A percentile compares a stretch with the other conserved stretches of the same genome.
Evolutionary conservation across 2,113 vertebrate species (phyloP).

Genomic region (Tupaia chinensis): DNA sequence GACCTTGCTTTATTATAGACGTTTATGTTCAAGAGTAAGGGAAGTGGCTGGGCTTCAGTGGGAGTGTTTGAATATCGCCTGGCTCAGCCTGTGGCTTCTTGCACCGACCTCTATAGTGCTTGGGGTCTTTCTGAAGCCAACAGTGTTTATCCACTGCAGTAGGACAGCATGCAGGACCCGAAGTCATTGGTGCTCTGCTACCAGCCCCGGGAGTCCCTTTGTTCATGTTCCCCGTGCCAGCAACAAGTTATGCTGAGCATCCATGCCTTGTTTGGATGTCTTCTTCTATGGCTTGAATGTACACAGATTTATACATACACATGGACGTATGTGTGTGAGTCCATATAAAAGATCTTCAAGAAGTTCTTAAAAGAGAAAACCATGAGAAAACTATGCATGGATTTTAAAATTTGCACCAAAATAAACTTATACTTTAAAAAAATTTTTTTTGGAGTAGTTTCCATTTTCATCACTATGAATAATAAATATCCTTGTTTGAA

Average conservation of each 20-base stretch:
- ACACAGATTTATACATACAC: neutral
- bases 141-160: neutral
- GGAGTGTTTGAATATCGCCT: neutral
- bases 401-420: too few relatives aligned
- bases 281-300: neutral
- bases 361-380: too few relatives aligned
- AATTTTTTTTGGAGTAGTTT: neutral
- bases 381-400: too few relatives aligned
- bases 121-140: neutral
- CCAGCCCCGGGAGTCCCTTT: neutral
- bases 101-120: neutral
- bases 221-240: neutral
- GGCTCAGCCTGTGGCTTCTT: neutral
- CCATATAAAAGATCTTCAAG: too few relatives aligned
- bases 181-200: neutral
- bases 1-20: neutral
- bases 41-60: neutral
- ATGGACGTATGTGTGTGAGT: too few relatives aligned
- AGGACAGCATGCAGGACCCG: neutral
- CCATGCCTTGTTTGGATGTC: neutral
- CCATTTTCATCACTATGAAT: neutral
- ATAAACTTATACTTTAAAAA: too few relatives aligned
- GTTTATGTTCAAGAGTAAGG: neutral
- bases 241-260: neutral
- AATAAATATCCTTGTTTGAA: neutral